These are phyloP conservation scores for Eudemis profundana DNA, from an alignment of 2,888 invertebrate genomes.

Conservation along the genomic window DNA sequence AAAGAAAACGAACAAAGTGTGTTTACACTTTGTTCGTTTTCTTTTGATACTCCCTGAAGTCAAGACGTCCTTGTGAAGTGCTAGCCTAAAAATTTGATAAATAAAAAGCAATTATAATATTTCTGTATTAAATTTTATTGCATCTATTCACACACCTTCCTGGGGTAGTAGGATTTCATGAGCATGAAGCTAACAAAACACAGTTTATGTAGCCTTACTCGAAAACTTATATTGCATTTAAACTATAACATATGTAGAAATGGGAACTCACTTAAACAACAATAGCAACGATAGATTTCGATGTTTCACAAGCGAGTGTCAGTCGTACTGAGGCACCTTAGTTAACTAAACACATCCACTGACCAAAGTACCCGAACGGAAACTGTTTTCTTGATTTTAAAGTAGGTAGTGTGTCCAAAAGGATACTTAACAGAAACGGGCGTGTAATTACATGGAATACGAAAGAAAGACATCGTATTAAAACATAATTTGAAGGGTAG, in stretches of 20 bases:
- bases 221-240: slow-evolving; percentile 36
- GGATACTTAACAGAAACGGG: not conserved
- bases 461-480: not conserved
- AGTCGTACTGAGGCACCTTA: not conserved
- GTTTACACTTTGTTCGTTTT: too few species aligned
- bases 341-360: not conserved
- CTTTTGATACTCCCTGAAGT: too few species aligned
- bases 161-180: slow-evolving; percentile 72
- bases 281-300: slow-evolving; percentile 23
- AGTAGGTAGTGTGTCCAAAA: too few species aligned
- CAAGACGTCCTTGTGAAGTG: too few species aligned
- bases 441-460: slow-evolving; percentile 1
- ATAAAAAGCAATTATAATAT: slow-evolving; percentile 61
- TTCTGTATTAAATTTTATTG: slow-evolving; percentile 86
- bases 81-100: not conserved
- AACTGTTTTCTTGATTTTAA: too few species aligned
- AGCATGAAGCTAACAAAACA: slow-evolving; percentile 70
- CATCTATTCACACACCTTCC: slow-evolving; percentile 87
- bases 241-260: slow-evolving; percentile 30
- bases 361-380: too few species aligned
- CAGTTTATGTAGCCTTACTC: slow-evolving; percentile 46
- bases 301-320: slow-evolving; percentile 13
- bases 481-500: not conserved
- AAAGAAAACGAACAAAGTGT: too few species aligned
- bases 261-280: slow-evolving; percentile 31